Base-by-base conservation (phyloP, 2,888 invertebrate species). In the Cheiracanthium punctorium region DNA sequence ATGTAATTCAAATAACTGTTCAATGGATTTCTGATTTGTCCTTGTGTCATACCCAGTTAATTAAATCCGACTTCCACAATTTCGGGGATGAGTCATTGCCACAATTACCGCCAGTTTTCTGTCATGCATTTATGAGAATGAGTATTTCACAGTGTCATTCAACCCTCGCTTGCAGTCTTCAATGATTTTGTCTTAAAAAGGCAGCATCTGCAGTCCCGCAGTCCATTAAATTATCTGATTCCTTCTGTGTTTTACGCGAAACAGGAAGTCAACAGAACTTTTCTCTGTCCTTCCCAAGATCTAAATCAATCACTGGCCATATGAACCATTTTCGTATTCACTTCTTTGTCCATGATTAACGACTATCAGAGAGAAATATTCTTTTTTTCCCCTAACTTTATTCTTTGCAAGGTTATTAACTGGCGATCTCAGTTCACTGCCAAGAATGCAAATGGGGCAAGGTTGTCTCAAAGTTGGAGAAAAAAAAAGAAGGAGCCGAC, bases 391-490 rank as follows among this genome's bases (percentile, higher is more conserved):
- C 48, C 43, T 77, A 76, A 70, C 14, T 48, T 58, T 4, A 24
- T 58, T 24, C 24, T 58, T 24, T 5, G 58, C 7, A 58, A 58
- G 58, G 58, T 77, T 82, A 84, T 14, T 69, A 10, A 70, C 67
- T 17, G 82, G 65, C 20, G 28, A 71, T 48, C 30, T 72, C 72
- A 24, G 64, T 8, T 52, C 69, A 43, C 29, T 20, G 82, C 58
- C 58, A 28, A 69, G 84, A 48, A 84, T 84, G 73, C 79, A 74
- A 79, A 84, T 84, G 28, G 79, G 82, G 58, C 84, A 77, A 84
- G 82, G 76, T 58, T 77, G 58, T 24, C n/a, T 33, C 20, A 14
- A 41, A n/a, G 48, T 30, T 29, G n/a, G n/a, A n/a, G n/a, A n/a
- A n/a, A 69, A 33, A n/a, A 64, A 24, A 0, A 33, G 24, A 71